A percentile compares a stretch with the other conserved stretches of the same genome.
Evolutionary conservation across 2,113 vertebrate species (phyloP).

Genomic region (Caretta caretta): DNA sequence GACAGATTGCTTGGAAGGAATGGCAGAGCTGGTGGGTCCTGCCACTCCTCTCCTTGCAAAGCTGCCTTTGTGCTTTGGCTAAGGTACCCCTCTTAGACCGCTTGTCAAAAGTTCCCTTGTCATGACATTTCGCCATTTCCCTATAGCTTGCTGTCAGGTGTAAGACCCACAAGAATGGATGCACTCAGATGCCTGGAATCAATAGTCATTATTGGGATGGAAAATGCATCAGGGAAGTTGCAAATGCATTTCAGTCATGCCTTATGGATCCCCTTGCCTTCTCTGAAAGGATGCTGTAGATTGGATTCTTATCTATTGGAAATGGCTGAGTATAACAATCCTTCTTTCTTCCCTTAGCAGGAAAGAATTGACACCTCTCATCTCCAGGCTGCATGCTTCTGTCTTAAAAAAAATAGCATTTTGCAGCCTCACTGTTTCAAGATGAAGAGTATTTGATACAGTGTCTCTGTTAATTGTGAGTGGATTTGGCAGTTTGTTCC

Average conservation of each 20-base stretch:
- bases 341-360: rapidly evolving
- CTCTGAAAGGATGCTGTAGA: background rate
- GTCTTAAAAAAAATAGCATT: rapidly evolving
- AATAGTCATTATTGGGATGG: rapidly evolving
- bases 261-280: background rate
- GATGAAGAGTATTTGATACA: rapidly evolving
- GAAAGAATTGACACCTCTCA: background rate
- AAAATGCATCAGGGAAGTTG: background rate
- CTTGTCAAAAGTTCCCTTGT: no score
- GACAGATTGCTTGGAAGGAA: background rate
- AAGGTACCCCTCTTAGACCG: background rate
- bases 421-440: background rate
- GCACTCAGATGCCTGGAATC: background rate
- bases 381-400: background rate
- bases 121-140: background rate
- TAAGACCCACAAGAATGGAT: background rate
- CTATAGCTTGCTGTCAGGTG: background rate
- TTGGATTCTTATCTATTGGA: background rate
- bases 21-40: no score
- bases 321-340: background rate
- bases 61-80: background rate
- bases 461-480: background rate
- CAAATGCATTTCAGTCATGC: background rate
- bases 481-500: background rate
- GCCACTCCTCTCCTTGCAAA: no score